A percentile compares a stretch with the other conserved stretches of the same genome.
These are phyloP conservation scores for Drosophila silvestris DNA, from an alignment of 2,888 invertebrate species.

Conservation along the genomic window DNA sequence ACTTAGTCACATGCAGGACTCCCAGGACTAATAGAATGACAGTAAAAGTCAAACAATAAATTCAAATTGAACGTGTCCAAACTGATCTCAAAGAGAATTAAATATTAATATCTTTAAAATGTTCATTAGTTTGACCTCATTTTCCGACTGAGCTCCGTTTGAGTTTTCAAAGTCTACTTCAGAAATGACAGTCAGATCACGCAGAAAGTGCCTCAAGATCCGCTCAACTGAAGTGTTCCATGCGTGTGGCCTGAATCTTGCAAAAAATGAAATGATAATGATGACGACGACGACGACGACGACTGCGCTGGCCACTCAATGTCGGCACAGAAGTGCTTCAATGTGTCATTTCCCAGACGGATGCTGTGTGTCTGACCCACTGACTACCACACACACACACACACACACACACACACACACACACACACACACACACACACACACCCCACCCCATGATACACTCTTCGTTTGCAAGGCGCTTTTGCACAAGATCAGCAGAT, in stretches of 20 bases:
- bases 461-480: constrained; percentile 33
- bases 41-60: background rate
- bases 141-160: constrained; percentile 34
- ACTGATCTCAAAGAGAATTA: background rate
- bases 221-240: constrained; percentile 67
- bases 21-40: background rate
- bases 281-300: constrained; percentile 39
- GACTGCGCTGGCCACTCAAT: constrained; percentile 67
- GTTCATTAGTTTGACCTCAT: constrained; percentile 57
- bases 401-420: background rate
- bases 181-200: constrained; percentile 63
- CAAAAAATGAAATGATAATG: constrained; percentile 49
- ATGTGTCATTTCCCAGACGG: constrained; percentile 67
- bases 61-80: background rate
- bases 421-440: constrained; percentile 14
- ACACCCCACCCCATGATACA: constrained; percentile 21
- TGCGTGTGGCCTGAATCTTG: constrained; percentile 71
- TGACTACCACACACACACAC: constrained; percentile 43
- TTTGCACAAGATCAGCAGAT: constrained; percentile 60
- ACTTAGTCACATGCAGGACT: background rate
- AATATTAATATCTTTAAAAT: background rate
- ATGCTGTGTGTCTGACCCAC: constrained; percentile 66
- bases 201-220: constrained; percentile 56
- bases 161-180: constrained; percentile 39
- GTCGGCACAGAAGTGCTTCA: constrained; percentile 77